phyloP scores from a whole-genome alignment of 2,113 vertebrate genomes.

The Hemiprocne comata region DNA sequence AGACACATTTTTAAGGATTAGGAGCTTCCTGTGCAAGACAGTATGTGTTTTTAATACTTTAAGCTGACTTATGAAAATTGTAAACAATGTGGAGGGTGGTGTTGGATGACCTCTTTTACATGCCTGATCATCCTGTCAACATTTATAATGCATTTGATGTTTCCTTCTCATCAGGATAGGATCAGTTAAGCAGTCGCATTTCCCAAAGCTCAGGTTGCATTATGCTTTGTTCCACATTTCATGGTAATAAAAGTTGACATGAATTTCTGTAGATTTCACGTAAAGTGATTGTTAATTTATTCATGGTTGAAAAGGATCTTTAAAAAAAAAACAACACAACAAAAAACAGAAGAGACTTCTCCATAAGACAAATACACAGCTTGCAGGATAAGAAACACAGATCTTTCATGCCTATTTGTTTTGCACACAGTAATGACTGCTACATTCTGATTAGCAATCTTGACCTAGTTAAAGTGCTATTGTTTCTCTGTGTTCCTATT shows the following conservation, averaged over 20 bases:
- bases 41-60: slow-evolving; percentile 62
- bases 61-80: slow-evolving; percentile 51
- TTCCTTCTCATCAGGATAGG: slow-evolving; percentile 45
- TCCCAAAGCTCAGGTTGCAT: slow-evolving; percentile 59
- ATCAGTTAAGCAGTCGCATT: slow-evolving; percentile 59
- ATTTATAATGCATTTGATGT: slow-evolving; percentile 50
- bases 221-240: slow-evolving; percentile 49
- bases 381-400: slow-evolving; percentile 7
- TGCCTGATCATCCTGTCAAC: slow-evolving; percentile 47
- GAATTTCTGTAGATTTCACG: slow-evolving; percentile 60
- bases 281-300: slow-evolving; percentile 56
- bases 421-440: slow-evolving; percentile 63
- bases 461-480: slow-evolving; percentile 69
- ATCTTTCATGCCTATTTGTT: slow-evolving; percentile 51
- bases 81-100: slow-evolving; percentile 43
- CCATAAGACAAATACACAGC: slow-evolving; percentile 22
- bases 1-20: slow-evolving; percentile 65
- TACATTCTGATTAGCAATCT: slow-evolving; percentile 64
- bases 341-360: background rate
- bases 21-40: slow-evolving; percentile 50
- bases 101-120: slow-evolving; percentile 55
- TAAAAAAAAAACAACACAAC: background rate
- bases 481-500: slow-evolving; percentile 60
- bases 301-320: slow-evolving; percentile 42
- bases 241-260: slow-evolving; percentile 59